These are phyloP conservation scores for Paracentrotus lividus DNA, from an alignment of 53 echinoderm and acorn worm genomes.

Conservation along the genomic window DNA sequence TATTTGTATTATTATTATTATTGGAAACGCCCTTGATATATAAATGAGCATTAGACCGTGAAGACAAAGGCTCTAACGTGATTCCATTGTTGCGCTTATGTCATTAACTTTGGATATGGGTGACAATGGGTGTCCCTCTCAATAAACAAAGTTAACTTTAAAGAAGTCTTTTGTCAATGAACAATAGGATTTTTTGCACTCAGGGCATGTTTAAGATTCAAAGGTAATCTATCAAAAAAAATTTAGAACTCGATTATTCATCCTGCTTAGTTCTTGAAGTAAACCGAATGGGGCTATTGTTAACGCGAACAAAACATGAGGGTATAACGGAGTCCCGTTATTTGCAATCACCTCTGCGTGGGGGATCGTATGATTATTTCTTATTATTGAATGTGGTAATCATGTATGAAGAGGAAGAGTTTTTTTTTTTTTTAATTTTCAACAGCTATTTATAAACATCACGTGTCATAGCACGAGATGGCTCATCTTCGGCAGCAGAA, in stretches of 20 bases:
- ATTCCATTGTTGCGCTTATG: neutral
- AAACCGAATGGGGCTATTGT: neutral
- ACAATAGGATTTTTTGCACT: neutral
- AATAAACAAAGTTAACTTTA: neutral
- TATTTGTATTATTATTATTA: neutral
- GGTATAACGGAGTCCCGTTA: conserved; percentile 50
- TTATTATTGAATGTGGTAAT: neutral
- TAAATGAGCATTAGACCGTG: neutral
- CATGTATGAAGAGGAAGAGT: neutral
- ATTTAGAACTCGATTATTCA: neutral
- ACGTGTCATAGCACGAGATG: conserved; percentile 1
- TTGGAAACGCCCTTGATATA: conserved; percentile 41
- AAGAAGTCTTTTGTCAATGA: neutral
- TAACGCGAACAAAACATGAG: neutral
- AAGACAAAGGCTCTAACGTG: neutral
- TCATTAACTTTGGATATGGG: neutral
- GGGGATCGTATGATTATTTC: conserved; percentile 2
- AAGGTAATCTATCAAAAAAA: neutral
- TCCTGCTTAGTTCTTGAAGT: neutral
- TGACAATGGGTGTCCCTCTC: neutral
- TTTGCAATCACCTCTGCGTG: conserved; percentile 43
- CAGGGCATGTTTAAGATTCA: neutral
- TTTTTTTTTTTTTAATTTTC: neutral
- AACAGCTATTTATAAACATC: neutral
- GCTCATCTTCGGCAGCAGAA: too few species aligned